Percentiles rank a stretch among this genome's conserved stretches.
Conservation (phyloP, 2,888 invertebrate genomes). For the Microdon myrmicae region DNA sequence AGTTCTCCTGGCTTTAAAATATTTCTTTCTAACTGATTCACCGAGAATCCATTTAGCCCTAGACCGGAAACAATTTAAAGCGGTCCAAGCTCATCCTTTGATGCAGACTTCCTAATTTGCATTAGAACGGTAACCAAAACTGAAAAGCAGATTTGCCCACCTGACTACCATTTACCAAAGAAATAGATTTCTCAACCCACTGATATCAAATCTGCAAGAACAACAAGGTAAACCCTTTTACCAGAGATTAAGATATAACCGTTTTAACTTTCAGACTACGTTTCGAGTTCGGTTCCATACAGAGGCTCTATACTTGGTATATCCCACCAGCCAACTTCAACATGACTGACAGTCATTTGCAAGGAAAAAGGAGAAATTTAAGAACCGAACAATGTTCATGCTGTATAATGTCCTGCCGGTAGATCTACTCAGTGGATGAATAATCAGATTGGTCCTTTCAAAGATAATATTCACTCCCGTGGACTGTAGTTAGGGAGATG, state of each 20-base stretch:
- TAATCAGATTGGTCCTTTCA: conserved; percentile 39
- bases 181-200: conserved; percentile 14
- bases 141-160: conserved; percentile 28
- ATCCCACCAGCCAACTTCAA: too few species aligned
- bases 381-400: conserved; percentile 27
- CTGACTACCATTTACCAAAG: conserved; percentile 14
- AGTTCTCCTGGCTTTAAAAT: too few species aligned
- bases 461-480: too few species aligned
- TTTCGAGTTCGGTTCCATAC: too few species aligned
- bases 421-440: conserved; percentile 21
- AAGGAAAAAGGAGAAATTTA: conserved; percentile 40
- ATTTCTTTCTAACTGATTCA: too few species aligned
- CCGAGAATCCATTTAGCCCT: too few species aligned
- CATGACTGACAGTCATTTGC: not conserved
- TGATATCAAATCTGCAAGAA: conserved; percentile 33
- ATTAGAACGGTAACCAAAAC: conserved; percentile 26
- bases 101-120: conserved; percentile 32
- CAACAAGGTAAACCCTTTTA: conserved; percentile 1
- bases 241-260: conserved; percentile 24
- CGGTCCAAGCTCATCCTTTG: too few species aligned
- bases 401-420: conserved; percentile 15
- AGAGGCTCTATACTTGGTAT: too few species aligned
- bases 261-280: conserved; percentile 3
- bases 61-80: too few species aligned
- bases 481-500: too few species aligned